Evolutionary conservation across 2,113 vertebrate species (phyloP).

Genomic region (Mormyrus lacerda): DNA sequence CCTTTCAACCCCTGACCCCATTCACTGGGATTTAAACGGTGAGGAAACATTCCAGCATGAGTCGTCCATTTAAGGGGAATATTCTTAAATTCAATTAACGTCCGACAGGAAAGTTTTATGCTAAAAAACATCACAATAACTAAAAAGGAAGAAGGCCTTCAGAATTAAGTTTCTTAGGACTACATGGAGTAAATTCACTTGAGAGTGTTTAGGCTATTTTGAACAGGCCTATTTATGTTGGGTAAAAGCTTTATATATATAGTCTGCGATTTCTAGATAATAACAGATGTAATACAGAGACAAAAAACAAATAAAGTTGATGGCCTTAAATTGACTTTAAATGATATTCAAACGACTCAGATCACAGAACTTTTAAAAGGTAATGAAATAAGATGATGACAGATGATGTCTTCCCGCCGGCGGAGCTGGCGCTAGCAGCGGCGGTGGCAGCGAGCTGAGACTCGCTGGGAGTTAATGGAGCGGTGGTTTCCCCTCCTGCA

Average conservation of each 20-base stretch:
- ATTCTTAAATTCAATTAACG: not conserved
- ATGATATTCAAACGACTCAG: not conserved
- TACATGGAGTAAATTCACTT: not conserved
- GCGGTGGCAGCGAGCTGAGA: not conserved
- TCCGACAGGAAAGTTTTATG: not conserved
- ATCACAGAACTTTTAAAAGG: not conserved
- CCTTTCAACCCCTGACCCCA: constrained; percentile 51
- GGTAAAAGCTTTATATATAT: not conserved
- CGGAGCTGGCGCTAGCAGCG: not conserved
- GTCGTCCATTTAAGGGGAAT: not conserved
- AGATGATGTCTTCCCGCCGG: not conserved
- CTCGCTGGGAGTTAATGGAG: not conserved
- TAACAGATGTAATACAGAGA: not conserved
- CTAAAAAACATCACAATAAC: not conserved
- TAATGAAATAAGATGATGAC: not conserved
- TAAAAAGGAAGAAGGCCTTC: not conserved
- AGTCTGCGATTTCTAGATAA: not conserved
- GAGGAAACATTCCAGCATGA: constrained; percentile 10
- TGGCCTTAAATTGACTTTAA: not conserved
- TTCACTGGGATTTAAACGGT: constrained; percentile 46
- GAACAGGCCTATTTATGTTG: not conserved
- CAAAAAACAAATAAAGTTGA: not conserved
- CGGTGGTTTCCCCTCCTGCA: not conserved
- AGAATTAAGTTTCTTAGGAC: not conserved
- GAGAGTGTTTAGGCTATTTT: not conserved